Percentiles rank a stretch among this genome's conserved stretches.
Evolutionary conservation across 1,140 invertebrate species (phyloP).

Genomic region (Drosophila lacteicornis): DNA sequence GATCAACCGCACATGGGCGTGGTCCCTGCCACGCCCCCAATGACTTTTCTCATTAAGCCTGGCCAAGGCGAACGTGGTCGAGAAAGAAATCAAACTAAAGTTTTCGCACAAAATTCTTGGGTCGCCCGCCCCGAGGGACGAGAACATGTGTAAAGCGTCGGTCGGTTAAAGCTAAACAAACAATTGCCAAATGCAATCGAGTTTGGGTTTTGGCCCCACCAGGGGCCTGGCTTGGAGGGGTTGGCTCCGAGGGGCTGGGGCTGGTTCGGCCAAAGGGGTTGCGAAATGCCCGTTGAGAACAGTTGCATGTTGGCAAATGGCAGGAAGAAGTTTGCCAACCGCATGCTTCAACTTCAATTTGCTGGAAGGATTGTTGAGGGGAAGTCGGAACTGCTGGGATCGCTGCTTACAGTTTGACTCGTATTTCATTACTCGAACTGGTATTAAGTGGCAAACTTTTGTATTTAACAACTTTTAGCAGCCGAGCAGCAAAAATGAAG

Average conservation of each 20-base stretch:
- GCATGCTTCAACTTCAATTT: conserved; percentile 82
- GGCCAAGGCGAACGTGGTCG: conserved; percentile 60
- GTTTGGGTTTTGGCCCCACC: conserved; percentile 20
- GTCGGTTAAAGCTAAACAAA: conserved; percentile 75
- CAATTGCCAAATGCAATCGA: conserved; percentile 72
- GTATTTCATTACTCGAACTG: conserved; percentile 83
- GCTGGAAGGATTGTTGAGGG: conserved; percentile 37
- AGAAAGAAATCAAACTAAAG: conserved; percentile 70
- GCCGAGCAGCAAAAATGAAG: conserved; percentile 71
- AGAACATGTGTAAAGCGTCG: conserved; percentile 71
- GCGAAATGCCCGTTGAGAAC: conserved; percentile 34
- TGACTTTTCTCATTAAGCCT: conserved; percentile 78
- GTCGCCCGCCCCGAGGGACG: conserved; percentile 11
- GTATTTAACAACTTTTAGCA: conserved; percentile 82
- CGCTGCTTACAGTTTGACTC: conserved; percentile 59
- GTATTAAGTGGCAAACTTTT: conserved; percentile 83
- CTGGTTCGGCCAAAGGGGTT: not conserved
- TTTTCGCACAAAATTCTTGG: conserved; percentile 51
- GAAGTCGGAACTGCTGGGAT: not conserved
- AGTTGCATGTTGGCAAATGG: conserved; percentile 72
- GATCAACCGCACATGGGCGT: conserved; percentile 48
- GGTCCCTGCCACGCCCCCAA: conserved; percentile 41
- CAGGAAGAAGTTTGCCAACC: conserved; percentile 71
- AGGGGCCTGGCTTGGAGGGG: not conserved
- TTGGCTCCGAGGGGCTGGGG: too few relatives aligned